Conservation (phyloP, 2,113 vertebrate species). For the Pseudolaguvia tuberculata region DNA sequence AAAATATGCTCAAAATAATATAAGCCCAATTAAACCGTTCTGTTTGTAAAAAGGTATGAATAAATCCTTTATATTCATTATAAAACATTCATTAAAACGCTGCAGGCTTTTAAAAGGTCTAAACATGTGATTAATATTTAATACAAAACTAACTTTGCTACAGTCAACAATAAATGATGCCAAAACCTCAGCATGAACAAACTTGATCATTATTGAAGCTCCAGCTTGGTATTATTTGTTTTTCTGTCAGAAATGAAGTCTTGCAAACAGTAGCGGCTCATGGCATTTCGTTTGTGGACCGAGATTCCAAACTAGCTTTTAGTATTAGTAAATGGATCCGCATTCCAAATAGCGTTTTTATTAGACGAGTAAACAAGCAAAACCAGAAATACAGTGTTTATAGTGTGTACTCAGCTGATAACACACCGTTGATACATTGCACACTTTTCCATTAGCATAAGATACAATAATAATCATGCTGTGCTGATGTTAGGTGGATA, state of each 20-base stretch:
- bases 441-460: background rate
- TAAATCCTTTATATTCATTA: background rate
- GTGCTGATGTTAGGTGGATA: background rate
- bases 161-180: background rate
- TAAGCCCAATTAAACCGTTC: background rate
- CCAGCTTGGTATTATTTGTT: background rate
- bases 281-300: background rate
- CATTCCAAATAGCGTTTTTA: background rate
- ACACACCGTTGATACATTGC: background rate
- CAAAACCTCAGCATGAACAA: background rate
- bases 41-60: background rate
- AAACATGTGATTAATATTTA: background rate
- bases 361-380: background rate
- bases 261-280: background rate
- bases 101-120: background rate
- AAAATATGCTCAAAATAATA: background rate
- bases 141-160: background rate
- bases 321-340: background rate
- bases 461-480: background rate
- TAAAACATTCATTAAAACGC: background rate
- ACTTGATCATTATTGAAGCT: background rate
- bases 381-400: background rate
- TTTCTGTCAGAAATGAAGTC: background rate
- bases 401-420: background rate
- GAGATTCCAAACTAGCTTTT: background rate